Base-by-base conservation (phyloP, 2,888 invertebrate genomes). In the Euclidia mi region DNA sequence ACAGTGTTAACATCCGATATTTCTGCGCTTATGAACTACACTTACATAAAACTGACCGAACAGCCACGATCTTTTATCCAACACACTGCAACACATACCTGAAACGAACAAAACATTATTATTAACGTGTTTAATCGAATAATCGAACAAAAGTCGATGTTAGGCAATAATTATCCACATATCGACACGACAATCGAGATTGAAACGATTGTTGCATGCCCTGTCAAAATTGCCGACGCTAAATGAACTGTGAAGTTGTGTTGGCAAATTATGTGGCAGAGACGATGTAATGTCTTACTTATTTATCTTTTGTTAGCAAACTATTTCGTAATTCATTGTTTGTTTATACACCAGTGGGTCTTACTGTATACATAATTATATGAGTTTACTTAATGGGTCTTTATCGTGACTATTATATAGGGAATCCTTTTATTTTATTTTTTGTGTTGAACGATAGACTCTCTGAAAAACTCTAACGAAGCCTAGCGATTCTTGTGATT, bases 21-120 rank as follows among this genome's bases (percentile, higher is more conserved):
- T 25, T 12, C 12, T n/a, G 18, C 7, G 7, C 12, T 17, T 28
- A 40, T 12, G 2, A 12, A 12, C 11, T 20, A 29, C 34, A 63
- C 68, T 67, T 63, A 69, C 66, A 0, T 45, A 40, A 49, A 40
- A 25, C 45, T 7, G 15, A n/a, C 14, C 9, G 32, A 3, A 34
- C 25, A 20, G 42, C 14, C 40, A 32, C 29, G 25, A 48, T 38
- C 20, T 28, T 50, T 57, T 40, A 43, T 40, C 2, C 34, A 59
- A 56, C 29, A n/a, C 41, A 43, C 38, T 53, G 34, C n/a, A 45
- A 42, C 47, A 71, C 71, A 55, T 72, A 72, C 71, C 71, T 72
- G 71, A 43, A 73, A 73, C 11, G 32, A 57, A 70, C 29, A 41
- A 46, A 64, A 61, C 34, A 50, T 15, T 42, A 28, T 63, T 42